Evolutionary conservation across 2,797 vertebrate genomes (phyloP).

Genomic region (Gephyroberyx darwinii): DNA sequence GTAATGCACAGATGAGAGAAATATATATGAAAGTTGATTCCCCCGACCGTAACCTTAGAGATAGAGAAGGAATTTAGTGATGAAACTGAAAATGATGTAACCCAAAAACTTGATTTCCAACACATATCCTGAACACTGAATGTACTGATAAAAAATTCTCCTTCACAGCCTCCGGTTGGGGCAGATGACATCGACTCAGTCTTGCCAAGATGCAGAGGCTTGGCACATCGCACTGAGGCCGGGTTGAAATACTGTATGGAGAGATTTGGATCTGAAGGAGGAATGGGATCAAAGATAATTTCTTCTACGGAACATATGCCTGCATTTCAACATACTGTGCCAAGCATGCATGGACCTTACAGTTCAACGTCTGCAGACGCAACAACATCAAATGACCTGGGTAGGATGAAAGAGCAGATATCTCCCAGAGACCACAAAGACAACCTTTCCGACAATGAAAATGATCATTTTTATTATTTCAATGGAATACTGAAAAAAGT

Average conservation of each 20-base stretch:
- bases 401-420: not conserved
- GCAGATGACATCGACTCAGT: not conserved
- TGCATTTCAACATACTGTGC: too few relatives aligned
- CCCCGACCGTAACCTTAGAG: too few relatives aligned
- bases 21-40: too few relatives aligned
- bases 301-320: not conserved
- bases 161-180: slow-evolving; percentile 35
- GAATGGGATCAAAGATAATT: not conserved
- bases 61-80: too few relatives aligned
- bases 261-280: not conserved
- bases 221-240: slow-evolving; percentile 59
- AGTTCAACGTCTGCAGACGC: not conserved
- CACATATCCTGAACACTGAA: not conserved
- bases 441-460: slow-evolving; percentile 9
- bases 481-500: slow-evolving; percentile 55
- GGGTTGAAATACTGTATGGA: slow-evolving; percentile 57
- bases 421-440: not conserved
- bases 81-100: too few relatives aligned
- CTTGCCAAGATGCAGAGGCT: slow-evolving; percentile 47
- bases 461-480: slow-evolving; percentile 63
- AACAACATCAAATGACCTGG: not conserved
- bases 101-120: too few relatives aligned
- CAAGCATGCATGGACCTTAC: too few relatives aligned
- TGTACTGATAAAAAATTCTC: slow-evolving; percentile 26
- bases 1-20: too few relatives aligned